Percentiles rank a stretch among this genome's conserved stretches.
These are phyloP conservation scores for Syngnathus floridae DNA, from an alignment of 2,113 vertebrate species.

Conservation along the genomic window DNA sequence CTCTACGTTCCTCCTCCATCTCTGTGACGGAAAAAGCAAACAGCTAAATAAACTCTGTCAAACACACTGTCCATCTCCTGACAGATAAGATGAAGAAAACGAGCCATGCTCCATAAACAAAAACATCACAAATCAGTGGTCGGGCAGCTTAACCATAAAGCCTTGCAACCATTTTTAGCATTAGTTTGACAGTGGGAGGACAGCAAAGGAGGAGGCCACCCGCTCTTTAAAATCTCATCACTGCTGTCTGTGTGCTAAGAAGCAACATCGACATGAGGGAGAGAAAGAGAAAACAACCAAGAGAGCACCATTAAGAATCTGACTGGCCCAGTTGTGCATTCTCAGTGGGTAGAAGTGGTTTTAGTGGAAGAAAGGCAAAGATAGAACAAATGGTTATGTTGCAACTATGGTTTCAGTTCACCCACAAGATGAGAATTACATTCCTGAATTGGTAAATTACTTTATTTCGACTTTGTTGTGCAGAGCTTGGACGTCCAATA, in stretches of 20 bases:
- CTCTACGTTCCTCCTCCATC: constrained; percentile 59
- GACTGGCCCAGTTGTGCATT: constrained; percentile 8
- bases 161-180: constrained; percentile 63
- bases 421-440: neutral
- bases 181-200: constrained; percentile 42
- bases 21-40: constrained; percentile 64
- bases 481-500: constrained; percentile 9
- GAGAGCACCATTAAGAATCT: constrained; percentile 38
- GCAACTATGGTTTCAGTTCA: constrained; percentile 2
- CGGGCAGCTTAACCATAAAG: constrained; percentile 64
- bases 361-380: constrained; percentile 19
- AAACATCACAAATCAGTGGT: constrained; percentile 72
- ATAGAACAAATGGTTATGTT: constrained; percentile 32
- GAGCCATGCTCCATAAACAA: constrained; percentile 69
- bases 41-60: constrained; percentile 70
- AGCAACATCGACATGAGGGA: constrained; percentile 37
- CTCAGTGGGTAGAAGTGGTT: constrained; percentile 8
- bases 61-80: constrained; percentile 61
- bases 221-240: constrained; percentile 74
- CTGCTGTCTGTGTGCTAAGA: constrained; percentile 39
- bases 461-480: neutral
- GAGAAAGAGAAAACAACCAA: constrained; percentile 37
- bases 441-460: constrained; percentile 16
- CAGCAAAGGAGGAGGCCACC: constrained; percentile 50
- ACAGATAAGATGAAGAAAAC: constrained; percentile 68